These are phyloP conservation scores for Pseudoatta argentina DNA, from an alignment of 1,140 invertebrate genomes.

Conservation along the genomic window DNA sequence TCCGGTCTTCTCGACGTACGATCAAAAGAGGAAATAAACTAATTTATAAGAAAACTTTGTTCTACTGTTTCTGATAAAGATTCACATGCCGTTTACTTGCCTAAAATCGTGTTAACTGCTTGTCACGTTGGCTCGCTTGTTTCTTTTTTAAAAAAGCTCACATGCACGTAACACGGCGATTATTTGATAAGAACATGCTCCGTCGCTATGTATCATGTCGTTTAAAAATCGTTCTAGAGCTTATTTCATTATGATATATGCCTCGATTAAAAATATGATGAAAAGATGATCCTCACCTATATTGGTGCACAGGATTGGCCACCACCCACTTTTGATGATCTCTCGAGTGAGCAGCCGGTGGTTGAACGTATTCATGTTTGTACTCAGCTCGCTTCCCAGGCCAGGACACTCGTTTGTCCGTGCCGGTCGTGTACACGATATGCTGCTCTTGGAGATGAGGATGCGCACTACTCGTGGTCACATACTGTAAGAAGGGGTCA, in stretches of 20 bases:
- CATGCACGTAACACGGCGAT: slow-evolving; percentile 18
- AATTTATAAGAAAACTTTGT: neutral
- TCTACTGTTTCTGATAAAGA: neutral
- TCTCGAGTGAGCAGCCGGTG: slow-evolving; percentile 89
- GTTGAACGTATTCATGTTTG: slow-evolving; percentile 88
- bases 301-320: slow-evolving; percentile 87
- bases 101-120: slow-evolving; percentile 37
- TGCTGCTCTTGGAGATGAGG: slow-evolving; percentile 87
- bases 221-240: slow-evolving; percentile 21
- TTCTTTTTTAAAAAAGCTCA: slow-evolving; percentile 8
- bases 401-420: slow-evolving; percentile 89
- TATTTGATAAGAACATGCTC: slow-evolving; percentile 48
- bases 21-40: slow-evolving; percentile 7
- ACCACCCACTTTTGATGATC: slow-evolving; percentile 87
- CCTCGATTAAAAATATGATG: neutral
- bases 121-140: slow-evolving; percentile 45
- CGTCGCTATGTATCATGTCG: neutral
- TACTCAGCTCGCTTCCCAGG: slow-evolving; percentile 86
- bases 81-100: slow-evolving; percentile 67
- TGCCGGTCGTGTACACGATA: slow-evolving; percentile 87
- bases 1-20: neutral
- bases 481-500: slow-evolving; percentile 87
- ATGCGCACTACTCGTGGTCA: slow-evolving; percentile 85
- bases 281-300: slow-evolving; percentile 84
- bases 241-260: slow-evolving; percentile 31